These are phyloP conservation scores for Tylochromis polylepis DNA, from an alignment of 2,113 vertebrate species.

Conservation along the genomic window DNA sequence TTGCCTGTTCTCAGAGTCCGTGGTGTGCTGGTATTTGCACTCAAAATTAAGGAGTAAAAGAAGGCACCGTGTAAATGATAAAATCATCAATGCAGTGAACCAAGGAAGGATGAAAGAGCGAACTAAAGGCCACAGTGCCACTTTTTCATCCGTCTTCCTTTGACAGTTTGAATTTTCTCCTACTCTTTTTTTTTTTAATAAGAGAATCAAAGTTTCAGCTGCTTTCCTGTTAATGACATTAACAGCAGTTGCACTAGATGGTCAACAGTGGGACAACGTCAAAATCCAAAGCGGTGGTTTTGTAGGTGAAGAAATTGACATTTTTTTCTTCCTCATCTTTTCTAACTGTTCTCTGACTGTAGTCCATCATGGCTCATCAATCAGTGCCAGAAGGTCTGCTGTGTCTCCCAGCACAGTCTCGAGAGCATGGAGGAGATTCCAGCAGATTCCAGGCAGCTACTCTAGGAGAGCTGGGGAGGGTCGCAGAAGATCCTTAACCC, in stretches of 20 bases:
- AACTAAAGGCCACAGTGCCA: neutral
- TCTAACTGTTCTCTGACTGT: neutral
- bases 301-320: neutral
- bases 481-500: neutral
- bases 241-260: neutral
- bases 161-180: neutral
- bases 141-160: neutral
- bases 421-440: neutral
- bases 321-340: neutral
- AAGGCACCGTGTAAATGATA: neutral
- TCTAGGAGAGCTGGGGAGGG: neutral
- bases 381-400: neutral
- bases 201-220: too few relatives aligned
- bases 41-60: neutral
- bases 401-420: neutral
- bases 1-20: neutral
- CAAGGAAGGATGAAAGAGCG: neutral
- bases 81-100: neutral
- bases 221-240: neutral
- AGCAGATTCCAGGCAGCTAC: neutral
- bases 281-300: neutral
- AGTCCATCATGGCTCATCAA: neutral
- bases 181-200: too few relatives aligned
- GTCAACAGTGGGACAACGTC: rapidly evolving
- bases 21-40: neutral